Evolutionary conservation across 2,797 vertebrate species (phyloP), one percentile per base, ranked within the genome.

Genomic region (Falco novaeseelandiae): DNA sequence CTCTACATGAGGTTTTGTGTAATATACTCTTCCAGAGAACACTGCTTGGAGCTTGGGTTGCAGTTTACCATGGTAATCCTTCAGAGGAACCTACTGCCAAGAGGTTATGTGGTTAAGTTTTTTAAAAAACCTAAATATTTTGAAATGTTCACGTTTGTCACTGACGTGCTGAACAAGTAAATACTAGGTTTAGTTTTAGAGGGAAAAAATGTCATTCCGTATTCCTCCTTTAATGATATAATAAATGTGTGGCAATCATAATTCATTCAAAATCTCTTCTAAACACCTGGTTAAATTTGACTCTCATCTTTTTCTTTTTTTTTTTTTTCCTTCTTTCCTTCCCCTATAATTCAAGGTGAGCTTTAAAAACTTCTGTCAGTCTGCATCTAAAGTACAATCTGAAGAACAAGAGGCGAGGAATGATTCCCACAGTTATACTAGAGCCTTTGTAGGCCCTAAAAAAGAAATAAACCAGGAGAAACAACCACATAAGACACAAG

Each of bases 1-100:
- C 25, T 73, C 26, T 73, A 10, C 19, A 5, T 21, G 30, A 74
- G 72, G 36, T 65, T 87, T 66, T 90, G 48, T 87, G 77, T 38
- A 61, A 85, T 76, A 3, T 40, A 14, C 77, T 82, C 57, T 95
- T 96, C 89, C 80, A 91, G 90, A 52, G 61, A 82, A 52, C 87
- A 32, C 25, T 87, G 71, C 81, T 62, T 83, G 57, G 49, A 89
- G 27, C 57, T 91, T 72, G 54, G 48, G 69, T 80, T 65, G 42
- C 34, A 58, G 66, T 26, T 93, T 95, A 54, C 65, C 15, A 52
- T 27, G 40, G 36, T 51, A 61, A 90, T 93, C 30, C 79, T 92
- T 73, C 36, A 84, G 51, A 74, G 19, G 44, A 96, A 57, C 66
- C 23, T 83, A 42, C 76, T 59, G 3, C 46, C 59, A 67, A 26